Evolutionary conservation across 2,888 invertebrate genomes (phyloP).

Genomic region (Chrysodeixis includens): DNA sequence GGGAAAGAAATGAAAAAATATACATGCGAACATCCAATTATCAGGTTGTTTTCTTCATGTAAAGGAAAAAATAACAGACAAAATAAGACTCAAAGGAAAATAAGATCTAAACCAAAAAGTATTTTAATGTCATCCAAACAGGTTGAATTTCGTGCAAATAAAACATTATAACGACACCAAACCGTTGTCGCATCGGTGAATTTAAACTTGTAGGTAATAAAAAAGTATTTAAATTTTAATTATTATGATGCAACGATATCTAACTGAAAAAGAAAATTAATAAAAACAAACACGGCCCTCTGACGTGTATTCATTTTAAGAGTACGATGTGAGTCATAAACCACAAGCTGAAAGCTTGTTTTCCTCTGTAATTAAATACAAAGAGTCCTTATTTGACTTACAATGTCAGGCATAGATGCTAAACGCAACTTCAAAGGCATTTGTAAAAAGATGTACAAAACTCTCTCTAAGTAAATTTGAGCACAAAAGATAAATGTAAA

Average conservation of each 20-base stretch:
- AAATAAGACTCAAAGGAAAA: slow-evolving; percentile 18
- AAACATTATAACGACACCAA: neutral
- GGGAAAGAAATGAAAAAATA: slow-evolving; percentile 13
- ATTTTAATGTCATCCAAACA: neutral
- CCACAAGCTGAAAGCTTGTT: slow-evolving; percentile 43
- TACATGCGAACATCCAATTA: slow-evolving; percentile 37
- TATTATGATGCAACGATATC: too few species aligned
- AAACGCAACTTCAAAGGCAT: slow-evolving; percentile 44
- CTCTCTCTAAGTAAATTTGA: neutral
- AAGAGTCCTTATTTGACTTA: slow-evolving; percentile 64
- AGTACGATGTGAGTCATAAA: slow-evolving; percentile 51
- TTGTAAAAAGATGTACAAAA: slow-evolving; percentile 9
- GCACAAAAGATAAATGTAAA: neutral
- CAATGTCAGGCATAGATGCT: slow-evolving; percentile 55
- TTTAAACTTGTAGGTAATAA: too few species aligned
- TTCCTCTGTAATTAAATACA: slow-evolving; percentile 71
- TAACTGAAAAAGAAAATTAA: too few species aligned
- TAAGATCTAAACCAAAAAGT: neutral
- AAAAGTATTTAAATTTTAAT: too few species aligned
- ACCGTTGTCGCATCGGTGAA: neutral
- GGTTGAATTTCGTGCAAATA: neutral
- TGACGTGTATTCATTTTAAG: too few species aligned
- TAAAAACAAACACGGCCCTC: too few species aligned
- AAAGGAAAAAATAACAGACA: slow-evolving; percentile 21
- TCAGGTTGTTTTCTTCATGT: slow-evolving; percentile 16